phyloP scores from a whole-genome alignment of 2,113 vertebrate genomes.

The Lophius piscatorius region DNA sequence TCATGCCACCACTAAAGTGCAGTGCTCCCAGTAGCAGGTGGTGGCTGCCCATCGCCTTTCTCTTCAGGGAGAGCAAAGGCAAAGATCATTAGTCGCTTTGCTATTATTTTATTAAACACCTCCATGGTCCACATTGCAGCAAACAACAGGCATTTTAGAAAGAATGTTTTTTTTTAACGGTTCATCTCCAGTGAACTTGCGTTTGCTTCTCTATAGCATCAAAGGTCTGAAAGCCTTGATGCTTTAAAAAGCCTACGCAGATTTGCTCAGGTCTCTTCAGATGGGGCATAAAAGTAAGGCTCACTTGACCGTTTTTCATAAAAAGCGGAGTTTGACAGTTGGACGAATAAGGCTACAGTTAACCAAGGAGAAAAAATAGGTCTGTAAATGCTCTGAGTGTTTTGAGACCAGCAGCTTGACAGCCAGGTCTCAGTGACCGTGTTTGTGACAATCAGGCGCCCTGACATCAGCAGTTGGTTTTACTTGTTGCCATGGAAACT shows the following conservation, averaged over 20 bases:
- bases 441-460: slow-evolving; percentile 73
- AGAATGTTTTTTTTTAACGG: slow-evolving; percentile 60
- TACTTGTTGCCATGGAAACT: slow-evolving; percentile 72
- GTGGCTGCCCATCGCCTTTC: slow-evolving; percentile 59
- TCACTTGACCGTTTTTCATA: slow-evolving; percentile 43
- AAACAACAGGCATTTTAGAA: slow-evolving; percentile 51
- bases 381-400: slow-evolving; percentile 63
- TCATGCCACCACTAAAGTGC: slow-evolving; percentile 75
- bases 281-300: slow-evolving; percentile 22
- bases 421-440: slow-evolving; percentile 73
- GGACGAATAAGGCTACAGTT: slow-evolving; percentile 54
- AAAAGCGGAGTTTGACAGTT: slow-evolving; percentile 23
- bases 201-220: slow-evolving; percentile 45
- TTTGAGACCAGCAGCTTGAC: slow-evolving; percentile 69
- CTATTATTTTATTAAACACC: slow-evolving; percentile 73
- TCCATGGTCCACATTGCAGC: slow-evolving; percentile 51
- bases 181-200: slow-evolving; percentile 6
- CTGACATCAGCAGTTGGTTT: slow-evolving; percentile 63
- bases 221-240: slow-evolving; percentile 47
- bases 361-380: slow-evolving; percentile 46
- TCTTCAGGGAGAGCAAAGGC: slow-evolving; percentile 47
- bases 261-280: slow-evolving; percentile 48
- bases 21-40: slow-evolving; percentile 74
- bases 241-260: slow-evolving; percentile 49
- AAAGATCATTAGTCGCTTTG: slow-evolving; percentile 56